Evolutionary conservation across 2,797 vertebrate genomes (phyloP).

Genomic region (Aulostomus chinensis): DNA sequence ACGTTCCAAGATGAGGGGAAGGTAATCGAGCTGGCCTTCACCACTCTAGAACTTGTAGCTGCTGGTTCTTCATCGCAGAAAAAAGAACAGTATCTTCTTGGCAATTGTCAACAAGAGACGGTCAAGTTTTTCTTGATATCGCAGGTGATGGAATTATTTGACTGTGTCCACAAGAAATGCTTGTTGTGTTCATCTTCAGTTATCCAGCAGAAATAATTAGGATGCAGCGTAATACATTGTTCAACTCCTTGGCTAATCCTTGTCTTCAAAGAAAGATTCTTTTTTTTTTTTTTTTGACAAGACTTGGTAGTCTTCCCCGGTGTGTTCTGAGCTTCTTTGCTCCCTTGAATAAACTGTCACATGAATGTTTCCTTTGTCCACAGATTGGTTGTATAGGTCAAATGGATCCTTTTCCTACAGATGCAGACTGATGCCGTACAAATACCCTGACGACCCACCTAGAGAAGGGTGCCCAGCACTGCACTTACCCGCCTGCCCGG

Average conservation of each 20-base stretch:
- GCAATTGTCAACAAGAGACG: neutral
- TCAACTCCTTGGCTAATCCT: slow-evolving; percentile 4
- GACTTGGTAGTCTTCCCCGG: slow-evolving; percentile 1
- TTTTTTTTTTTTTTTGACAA: too few relatives aligned
- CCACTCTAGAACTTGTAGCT: neutral
- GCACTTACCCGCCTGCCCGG: slow-evolving; percentile 81
- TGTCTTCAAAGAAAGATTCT: slow-evolving; percentile 15
- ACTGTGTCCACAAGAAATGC: slow-evolving; percentile 1
- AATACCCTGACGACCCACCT: slow-evolving; percentile 20
- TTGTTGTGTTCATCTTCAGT: slow-evolving; percentile 18
- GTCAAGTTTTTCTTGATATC: slow-evolving; percentile 14
- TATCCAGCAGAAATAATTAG: slow-evolving; percentile 14
- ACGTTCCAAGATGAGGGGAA: too few relatives aligned
- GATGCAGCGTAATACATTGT: neutral
- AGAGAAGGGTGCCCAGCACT: slow-evolving; percentile 5
- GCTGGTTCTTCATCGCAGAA: neutral
- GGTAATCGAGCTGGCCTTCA: too few relatives aligned
- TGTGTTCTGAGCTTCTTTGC: neutral
- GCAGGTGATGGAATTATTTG: neutral
- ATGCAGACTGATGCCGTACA: slow-evolving; percentile 24
- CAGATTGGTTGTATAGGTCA: slow-evolving; percentile 5
- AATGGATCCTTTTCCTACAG: slow-evolving; percentile 19
- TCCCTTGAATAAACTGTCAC: slow-evolving; percentile 2
- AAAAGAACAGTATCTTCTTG: neutral
- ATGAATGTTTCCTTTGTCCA: slow-evolving; percentile 11